phyloP scores from a whole-genome alignment of 2,797 vertebrate genomes.

The Thamnophis elegans region DNA sequence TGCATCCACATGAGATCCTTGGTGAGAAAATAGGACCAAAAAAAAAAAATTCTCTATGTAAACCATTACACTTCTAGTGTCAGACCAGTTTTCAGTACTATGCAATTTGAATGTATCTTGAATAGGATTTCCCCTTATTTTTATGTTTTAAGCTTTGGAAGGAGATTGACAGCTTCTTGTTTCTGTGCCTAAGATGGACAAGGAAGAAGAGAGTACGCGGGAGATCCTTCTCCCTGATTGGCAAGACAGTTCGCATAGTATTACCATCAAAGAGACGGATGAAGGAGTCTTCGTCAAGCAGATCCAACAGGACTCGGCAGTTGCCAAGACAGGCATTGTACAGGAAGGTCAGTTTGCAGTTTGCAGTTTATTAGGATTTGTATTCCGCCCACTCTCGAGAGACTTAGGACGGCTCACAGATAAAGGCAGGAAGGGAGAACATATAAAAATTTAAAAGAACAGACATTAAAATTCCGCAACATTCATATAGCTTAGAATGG shows the following conservation, averaged over 20 bases:
- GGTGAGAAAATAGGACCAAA: neutral
- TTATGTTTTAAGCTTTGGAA: neutral
- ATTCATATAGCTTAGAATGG: too few species aligned
- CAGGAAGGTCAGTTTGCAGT: constrained; percentile 89
- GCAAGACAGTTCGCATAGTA: constrained; percentile 87
- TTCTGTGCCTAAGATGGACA: constrained; percentile 78
- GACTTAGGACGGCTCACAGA: too few species aligned
- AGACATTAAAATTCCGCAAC: too few species aligned
- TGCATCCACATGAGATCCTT: neutral
- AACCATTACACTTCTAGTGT: neutral
- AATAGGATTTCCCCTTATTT: neutral
- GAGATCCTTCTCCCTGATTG: constrained; percentile 90
- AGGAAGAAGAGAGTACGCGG: constrained; percentile 85
- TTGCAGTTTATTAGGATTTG: too few species aligned
- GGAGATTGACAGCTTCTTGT: neutral
- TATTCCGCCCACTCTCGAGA: too few species aligned
- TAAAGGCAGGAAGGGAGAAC: too few species aligned
- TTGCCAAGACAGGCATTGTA: constrained; percentile 85
- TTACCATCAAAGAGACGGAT: constrained; percentile 86
- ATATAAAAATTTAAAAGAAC: too few species aligned
- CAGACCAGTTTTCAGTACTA: neutral
- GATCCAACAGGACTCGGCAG: constrained; percentile 87
- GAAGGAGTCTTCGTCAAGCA: constrained; percentile 87
- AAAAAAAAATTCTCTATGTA: neutral
- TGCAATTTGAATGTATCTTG: neutral